A percentile compares a stretch with the other conserved stretches of the same genome.
Evolutionary conservation across 1,140 invertebrate species (phyloP).

Genomic region (Lucilia sericata): DNA sequence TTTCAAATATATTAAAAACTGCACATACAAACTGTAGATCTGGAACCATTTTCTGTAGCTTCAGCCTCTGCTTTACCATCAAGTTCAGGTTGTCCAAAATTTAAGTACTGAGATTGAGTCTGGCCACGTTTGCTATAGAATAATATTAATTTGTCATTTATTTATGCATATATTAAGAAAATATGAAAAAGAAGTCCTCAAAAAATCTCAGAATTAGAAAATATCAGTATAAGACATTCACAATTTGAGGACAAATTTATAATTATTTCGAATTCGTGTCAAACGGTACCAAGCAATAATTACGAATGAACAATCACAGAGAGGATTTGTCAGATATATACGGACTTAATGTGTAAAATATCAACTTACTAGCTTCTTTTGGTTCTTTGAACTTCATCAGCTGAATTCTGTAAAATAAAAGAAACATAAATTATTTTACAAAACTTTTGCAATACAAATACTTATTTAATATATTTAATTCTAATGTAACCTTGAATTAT

Average conservation of each 20-base stretch:
- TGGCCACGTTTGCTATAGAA: conserved; percentile 72
- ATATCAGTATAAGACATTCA: no score
- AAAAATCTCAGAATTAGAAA: no score
- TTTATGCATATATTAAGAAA: no score
- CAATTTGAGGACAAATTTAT: no score
- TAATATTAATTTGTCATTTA: neutral
- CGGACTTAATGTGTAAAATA: no score
- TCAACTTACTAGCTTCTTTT: conserved; percentile 64
- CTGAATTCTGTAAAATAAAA: conserved; percentile 22
- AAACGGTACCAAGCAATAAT: no score
- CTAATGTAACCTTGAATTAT: neutral
- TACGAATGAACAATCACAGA: no score
- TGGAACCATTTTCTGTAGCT: conserved; percentile 77
- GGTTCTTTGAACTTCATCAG: conserved; percentile 50
- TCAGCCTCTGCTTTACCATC: conserved; percentile 83
- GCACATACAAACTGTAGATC: conserved; percentile 80
- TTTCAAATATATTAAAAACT: neutral
- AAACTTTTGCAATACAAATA: neutral
- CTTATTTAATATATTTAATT: neutral
- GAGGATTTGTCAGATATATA: no score
- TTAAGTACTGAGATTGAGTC: conserved; percentile 85
- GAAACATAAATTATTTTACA: neutral
- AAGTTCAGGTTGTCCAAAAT: conserved; percentile 72
- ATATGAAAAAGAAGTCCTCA: no score
- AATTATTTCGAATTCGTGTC: no score